Evolutionary conservation across 2,797 vertebrate species (phyloP), one percentile per base, ranked within the genome.

Genomic region (Antennarius maculatus): DNA sequence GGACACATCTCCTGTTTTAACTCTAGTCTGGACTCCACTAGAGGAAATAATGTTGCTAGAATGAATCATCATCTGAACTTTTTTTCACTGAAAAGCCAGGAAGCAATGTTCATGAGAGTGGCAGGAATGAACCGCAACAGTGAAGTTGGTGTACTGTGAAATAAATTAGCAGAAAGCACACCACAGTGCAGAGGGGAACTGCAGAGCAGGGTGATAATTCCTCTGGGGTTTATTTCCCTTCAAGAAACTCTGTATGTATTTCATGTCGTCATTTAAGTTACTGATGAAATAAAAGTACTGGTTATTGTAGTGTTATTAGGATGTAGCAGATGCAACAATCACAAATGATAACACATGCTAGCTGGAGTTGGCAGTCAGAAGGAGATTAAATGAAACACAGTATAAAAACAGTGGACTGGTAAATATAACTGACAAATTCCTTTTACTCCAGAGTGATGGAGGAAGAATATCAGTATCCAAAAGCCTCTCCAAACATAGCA

Each of bases 331-430:
- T 42, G 9, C 15, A 15, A 47, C 14, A 48, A 59, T 69, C 16
- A 48, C 11, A 61, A 42, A 31, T 13, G 54, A 61, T 55, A 46
- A 23, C 11, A 15, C 45, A 54, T n/a, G 42, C 11, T n/a, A 28
- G 1, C 15, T 37, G 39, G 41, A 6, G 49, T 13, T 56, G 37
- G 31, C 13, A 52, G 39, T 46, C 17, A 50, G 17, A 54, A 16
- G 31, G 31, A 59, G 31, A 54, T 15, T 53, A 42, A 12, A 57
- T 66, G 46, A 57, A 43, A 43, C 14, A 27, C 1, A 1, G 27
- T 8, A 29, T 16, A n/a, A 49, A 31, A 49, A 49, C 1, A 41
- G 39, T 4, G 1, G 15, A n/a, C 11, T 12, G 8, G 28, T 54
- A 65, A 42, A 45, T 39, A 16, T 13, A 56, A 55, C 28, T 37